phyloP scores from a whole-genome alignment of 2,113 vertebrate species.

The Ursus arctos region DNA sequence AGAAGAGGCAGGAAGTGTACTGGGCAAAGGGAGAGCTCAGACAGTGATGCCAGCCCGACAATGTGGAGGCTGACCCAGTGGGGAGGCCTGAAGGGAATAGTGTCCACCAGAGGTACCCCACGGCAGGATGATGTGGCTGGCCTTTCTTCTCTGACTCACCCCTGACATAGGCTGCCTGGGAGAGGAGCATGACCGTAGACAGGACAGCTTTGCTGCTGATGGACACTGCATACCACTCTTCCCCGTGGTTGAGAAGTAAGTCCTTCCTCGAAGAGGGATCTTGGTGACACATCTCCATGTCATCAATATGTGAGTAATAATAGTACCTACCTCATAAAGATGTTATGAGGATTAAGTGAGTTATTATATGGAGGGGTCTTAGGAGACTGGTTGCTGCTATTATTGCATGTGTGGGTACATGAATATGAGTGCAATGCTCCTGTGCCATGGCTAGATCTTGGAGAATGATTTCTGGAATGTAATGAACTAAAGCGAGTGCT shows the following conservation, averaged over 20 bases:
- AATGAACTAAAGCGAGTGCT: not conserved
- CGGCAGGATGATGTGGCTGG: not conserved
- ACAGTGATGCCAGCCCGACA: too few species aligned
- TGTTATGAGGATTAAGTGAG: not conserved
- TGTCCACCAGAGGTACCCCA: not conserved
- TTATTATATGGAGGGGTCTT: not conserved
- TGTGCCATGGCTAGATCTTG: slow-evolving; percentile 34
- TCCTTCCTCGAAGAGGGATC: not conserved
- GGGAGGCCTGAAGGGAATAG: not conserved
- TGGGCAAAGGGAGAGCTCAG: not conserved
- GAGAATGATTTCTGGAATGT: slow-evolving; percentile 75
- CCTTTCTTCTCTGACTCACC: not conserved
- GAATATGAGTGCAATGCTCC: slow-evolving; percentile 29
- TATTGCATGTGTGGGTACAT: not conserved
- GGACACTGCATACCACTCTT: not conserved
- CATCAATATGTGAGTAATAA: not conserved
- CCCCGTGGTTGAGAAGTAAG: not conserved
- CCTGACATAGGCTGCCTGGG: not conserved
- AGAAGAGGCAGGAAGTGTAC: not conserved
- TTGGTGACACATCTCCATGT: not conserved
- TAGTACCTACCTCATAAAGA: not conserved
- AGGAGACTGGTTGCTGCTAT: not conserved
- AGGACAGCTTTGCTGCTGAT: not conserved
- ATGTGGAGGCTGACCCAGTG: too few species aligned
- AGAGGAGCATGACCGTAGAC: not conserved